Conservation (phyloP, 2,888 invertebrate species). For the Furcula furcula region DNA sequence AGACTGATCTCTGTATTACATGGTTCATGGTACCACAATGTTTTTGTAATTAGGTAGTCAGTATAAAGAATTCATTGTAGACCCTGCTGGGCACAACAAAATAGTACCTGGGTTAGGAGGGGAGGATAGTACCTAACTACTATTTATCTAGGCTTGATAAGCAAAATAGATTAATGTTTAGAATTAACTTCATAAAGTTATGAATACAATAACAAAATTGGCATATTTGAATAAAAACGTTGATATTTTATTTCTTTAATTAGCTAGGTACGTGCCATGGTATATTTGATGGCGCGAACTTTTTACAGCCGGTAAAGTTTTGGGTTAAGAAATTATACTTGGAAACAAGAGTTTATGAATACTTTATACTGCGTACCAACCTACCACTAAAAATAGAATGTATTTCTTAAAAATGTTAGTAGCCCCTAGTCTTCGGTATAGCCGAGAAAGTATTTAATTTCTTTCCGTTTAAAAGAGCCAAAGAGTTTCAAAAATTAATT, state of each 20-base stretch:
- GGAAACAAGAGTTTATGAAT: slow-evolving; percentile 41
- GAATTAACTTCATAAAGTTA: too few species aligned
- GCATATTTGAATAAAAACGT: slow-evolving; percentile 24
- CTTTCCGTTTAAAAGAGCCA: slow-evolving; percentile 24
- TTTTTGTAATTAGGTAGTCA: too few species aligned
- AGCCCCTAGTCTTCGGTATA: slow-evolving; percentile 17
- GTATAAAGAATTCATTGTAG: too few species aligned
- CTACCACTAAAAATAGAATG: slow-evolving; percentile 25
- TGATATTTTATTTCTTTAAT: slow-evolving; percentile 37
- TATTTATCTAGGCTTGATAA: too few species aligned
- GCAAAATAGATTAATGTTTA: too few species aligned
- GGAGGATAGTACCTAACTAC: too few species aligned
- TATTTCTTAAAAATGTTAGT: slow-evolving; percentile 17
- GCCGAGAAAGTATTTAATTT: slow-evolving; percentile 8
- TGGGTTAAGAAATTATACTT: slow-evolving; percentile 39
- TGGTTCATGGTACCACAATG: too few species aligned
- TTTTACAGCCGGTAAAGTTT: slow-evolving; percentile 41
- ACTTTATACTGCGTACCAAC: slow-evolving; percentile 28
- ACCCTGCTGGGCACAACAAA: too few species aligned
- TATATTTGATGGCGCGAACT: slow-evolving; percentile 34
- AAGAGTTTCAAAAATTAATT: slow-evolving; percentile 43
- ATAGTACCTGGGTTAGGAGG: too few species aligned
- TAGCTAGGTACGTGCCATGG: slow-evolving; percentile 22
- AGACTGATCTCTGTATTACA: too few species aligned
- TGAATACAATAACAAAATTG: too few species aligned